Evolutionary conservation across 2,113 vertebrate genomes (phyloP).

Genomic region (Malurus melanocephalus): DNA sequence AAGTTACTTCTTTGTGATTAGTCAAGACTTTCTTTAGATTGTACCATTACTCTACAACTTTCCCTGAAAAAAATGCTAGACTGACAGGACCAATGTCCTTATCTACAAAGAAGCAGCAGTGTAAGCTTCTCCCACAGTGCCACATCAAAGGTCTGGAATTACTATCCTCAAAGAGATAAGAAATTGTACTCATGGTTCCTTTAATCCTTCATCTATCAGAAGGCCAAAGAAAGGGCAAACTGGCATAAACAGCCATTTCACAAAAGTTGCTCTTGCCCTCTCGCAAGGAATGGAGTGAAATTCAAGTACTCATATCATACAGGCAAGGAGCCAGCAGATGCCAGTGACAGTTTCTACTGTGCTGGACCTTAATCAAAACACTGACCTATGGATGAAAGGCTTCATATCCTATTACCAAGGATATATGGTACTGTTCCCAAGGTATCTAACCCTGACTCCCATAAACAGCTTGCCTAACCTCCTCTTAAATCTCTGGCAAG

Average conservation of each 20-base stretch:
- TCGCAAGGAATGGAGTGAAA: constrained; percentile 1
- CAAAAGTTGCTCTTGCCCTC: not conserved
- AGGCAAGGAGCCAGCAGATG: constrained; percentile 11
- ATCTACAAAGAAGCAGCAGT: not conserved
- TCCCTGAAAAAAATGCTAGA: not conserved
- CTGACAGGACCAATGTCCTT: not conserved
- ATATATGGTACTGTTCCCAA: not conserved
- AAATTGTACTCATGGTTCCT: not conserved
- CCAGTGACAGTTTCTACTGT: not conserved
- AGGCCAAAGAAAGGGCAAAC: constrained; percentile 12
- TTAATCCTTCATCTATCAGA: constrained; percentile 10
- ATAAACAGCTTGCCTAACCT: constrained; percentile 12
- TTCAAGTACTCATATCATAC: not conserved
- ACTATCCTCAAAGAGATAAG: not conserved
- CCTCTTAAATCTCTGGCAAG: not conserved
- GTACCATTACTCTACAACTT: not conserved
- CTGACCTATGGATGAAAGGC: constrained; percentile 6
- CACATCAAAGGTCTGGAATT: not conserved
- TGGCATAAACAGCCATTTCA: constrained; percentile 3
- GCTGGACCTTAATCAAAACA: not conserved
- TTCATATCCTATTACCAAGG: constrained; percentile 35
- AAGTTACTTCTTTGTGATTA: not conserved
- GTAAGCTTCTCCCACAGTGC: not conserved
- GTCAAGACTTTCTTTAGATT: not conserved
- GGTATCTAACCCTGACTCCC: constrained; percentile 14